These are phyloP conservation scores for Drosophila bocqueti DNA, from an alignment of 1,140 invertebrate species.

Conservation along the genomic window DNA sequence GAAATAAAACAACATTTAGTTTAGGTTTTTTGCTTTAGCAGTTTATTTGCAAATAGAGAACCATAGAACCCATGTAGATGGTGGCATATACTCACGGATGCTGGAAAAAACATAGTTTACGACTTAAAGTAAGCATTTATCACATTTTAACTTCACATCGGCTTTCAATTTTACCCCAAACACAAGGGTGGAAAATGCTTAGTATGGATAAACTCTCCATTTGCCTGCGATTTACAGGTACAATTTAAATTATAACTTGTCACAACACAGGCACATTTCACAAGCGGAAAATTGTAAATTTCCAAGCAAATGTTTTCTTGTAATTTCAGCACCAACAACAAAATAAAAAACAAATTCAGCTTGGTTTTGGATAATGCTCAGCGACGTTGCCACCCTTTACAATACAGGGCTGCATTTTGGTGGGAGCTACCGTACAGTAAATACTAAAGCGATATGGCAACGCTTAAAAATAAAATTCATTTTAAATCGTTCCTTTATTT, in stretches of 20 bases:
- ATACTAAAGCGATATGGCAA: slow-evolving; percentile 26
- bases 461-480: not conserved
- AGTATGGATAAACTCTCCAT: not conserved
- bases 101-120: not conserved
- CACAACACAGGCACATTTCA: not conserved
- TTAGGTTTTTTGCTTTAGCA: slow-evolving; percentile 43
- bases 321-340: not conserved
- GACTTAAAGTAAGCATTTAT: slow-evolving; percentile 8
- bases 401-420: slow-evolving; percentile 20
- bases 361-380: slow-evolving; percentile 12
- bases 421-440: not conserved
- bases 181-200: slow-evolving; percentile 12
- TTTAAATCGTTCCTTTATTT: not conserved
- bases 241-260: not conserved
- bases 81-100: slow-evolving; percentile 24
- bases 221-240: no score
- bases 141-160: not conserved
- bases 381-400: slow-evolving; percentile 37
- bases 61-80: slow-evolving; percentile 15
- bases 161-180: slow-evolving; percentile 6
- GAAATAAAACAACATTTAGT: slow-evolving; percentile 73
- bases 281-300: not conserved
- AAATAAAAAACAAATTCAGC: slow-evolving; percentile 37
- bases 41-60: slow-evolving; percentile 57
- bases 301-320: not conserved